Percentiles rank a stretch among this genome's conserved stretches.
Conservation (phyloP, 1,140 invertebrate genomes). For the Papilio aristodemus region DNA sequence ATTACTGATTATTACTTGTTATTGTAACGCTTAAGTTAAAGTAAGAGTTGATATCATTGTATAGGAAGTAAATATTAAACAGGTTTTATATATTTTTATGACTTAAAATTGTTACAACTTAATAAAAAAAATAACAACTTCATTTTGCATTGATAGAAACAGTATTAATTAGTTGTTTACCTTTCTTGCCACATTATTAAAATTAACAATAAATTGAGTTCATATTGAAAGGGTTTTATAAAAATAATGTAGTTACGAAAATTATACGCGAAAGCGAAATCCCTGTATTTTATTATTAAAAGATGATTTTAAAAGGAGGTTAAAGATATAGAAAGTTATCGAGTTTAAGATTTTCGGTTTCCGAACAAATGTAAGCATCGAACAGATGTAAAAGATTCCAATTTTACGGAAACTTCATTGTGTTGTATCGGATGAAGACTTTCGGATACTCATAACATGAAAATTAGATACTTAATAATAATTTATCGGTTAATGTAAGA, state of each 20-base stretch:
- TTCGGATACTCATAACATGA: no score
- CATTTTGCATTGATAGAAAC: neutral
- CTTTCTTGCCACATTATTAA: neutral
- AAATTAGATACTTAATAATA: no score
- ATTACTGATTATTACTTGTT: no score
- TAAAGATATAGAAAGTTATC: neutral
- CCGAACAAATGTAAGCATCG: neutral
- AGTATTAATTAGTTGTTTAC: neutral
- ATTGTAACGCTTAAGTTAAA: no score
- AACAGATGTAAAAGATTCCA: neutral
- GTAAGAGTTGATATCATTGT: neutral
- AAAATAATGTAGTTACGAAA: neutral
- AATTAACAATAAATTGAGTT: neutral
- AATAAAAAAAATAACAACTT: neutral
- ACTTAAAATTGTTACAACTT: neutral
- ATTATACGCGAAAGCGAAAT: constrained; percentile 2
- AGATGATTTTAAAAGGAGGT: neutral
- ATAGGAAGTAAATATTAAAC: neutral
- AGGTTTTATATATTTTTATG: neutral
- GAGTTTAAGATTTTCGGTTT: neutral
- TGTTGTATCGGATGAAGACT: no score
- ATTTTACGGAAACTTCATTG: no score
- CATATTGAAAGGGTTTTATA: constrained; percentile 15
- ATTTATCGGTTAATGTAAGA: no score
- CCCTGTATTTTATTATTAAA: neutral